phyloP scores from a whole-genome alignment of 2,797 vertebrate genomes.

The Rhinatrema bivittatum region DNA sequence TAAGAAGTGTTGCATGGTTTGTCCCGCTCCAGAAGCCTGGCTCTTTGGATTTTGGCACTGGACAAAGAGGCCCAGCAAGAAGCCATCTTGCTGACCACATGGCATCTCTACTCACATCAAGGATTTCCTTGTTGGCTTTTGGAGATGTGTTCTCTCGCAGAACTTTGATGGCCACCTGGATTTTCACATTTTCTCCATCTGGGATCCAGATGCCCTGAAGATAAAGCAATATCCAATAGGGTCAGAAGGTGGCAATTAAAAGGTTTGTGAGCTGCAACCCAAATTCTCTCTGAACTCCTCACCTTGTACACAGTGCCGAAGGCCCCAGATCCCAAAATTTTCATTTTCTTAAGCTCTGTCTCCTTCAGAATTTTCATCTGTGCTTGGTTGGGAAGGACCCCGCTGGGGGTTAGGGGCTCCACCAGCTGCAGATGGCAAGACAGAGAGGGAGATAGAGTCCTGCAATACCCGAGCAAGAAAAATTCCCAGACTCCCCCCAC shows the following conservation, averaged over 20 bases:
- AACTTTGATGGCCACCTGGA: conserved; percentile 95
- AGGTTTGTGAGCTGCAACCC: too few relatives aligned
- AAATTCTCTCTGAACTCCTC: too few relatives aligned
- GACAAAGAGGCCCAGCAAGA: too few relatives aligned
- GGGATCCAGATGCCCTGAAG: conserved; percentile 90
- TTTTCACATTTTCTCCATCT: conserved; percentile 87
- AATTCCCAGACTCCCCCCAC: too few relatives aligned
- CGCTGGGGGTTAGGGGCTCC: conserved; percentile 89
- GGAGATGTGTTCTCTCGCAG: conserved; percentile 92
- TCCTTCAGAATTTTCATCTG: conserved; percentile 97
- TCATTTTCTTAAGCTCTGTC: conserved; percentile 88
- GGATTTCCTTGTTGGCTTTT: conserved; percentile 96
- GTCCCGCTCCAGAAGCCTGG: too few relatives aligned
- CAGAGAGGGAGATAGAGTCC: neutral
- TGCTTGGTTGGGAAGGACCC: conserved; percentile 90
- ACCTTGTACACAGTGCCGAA: conserved; percentile 96
- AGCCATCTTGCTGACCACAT: too few relatives aligned
- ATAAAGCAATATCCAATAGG: neutral
- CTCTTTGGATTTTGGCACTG: too few relatives aligned
- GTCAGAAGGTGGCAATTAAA: neutral
- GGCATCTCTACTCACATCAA: conserved; percentile 76
- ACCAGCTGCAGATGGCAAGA: conserved; percentile 62
- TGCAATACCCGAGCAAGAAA: too few relatives aligned
- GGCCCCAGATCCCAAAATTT: conserved; percentile 87
- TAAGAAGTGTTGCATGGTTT: too few relatives aligned